phyloP scores from a whole-genome alignment of 2,888 invertebrate species.

The Eupeodes luniger region DNA sequence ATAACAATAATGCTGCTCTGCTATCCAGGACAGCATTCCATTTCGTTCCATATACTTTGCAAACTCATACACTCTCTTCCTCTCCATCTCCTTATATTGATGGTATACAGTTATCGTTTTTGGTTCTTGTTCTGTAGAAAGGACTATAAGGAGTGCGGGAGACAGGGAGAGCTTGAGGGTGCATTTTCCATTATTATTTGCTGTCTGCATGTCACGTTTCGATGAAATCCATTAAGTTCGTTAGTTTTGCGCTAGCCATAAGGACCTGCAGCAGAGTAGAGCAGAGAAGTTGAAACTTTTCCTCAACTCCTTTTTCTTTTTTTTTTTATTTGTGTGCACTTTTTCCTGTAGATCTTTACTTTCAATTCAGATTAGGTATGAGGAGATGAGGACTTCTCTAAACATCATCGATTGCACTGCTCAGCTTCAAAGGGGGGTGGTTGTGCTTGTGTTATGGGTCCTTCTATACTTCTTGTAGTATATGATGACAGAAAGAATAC shows the following conservation, averaged over 20 bases:
- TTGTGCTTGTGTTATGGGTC: background rate
- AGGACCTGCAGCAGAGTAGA: constrained; percentile 43
- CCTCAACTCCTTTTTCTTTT: constrained; percentile 25
- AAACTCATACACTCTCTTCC: background rate
- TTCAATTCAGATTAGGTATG: background rate
- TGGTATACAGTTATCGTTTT: constrained; percentile 3
- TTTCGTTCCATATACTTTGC: constrained; percentile 12
- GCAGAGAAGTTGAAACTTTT: constrained; percentile 59
- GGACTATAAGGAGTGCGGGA: background rate
- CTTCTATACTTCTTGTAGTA: background rate
- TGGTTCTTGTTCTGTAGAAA: background rate
- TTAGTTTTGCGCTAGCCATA: constrained; percentile 72
- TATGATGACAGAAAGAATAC: constrained; percentile 10
- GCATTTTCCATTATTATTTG: constrained; percentile 73
- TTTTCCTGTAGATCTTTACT: constrained; percentile 11
- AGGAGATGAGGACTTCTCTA: background rate
- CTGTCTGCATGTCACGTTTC: constrained; percentile 74
- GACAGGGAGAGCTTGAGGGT: constrained; percentile 23
- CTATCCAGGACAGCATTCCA: constrained; percentile 56
- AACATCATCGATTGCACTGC: constrained; percentile 15
- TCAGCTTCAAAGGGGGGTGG: background rate
- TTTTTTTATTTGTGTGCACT: background rate
- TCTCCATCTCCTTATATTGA: background rate
- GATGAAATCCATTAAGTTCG: constrained; percentile 74
- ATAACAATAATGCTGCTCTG: constrained; percentile 62